phyloP scores from a whole-genome alignment of 2,797 vertebrate genomes.

The Adrianichthys oophorus region DNA sequence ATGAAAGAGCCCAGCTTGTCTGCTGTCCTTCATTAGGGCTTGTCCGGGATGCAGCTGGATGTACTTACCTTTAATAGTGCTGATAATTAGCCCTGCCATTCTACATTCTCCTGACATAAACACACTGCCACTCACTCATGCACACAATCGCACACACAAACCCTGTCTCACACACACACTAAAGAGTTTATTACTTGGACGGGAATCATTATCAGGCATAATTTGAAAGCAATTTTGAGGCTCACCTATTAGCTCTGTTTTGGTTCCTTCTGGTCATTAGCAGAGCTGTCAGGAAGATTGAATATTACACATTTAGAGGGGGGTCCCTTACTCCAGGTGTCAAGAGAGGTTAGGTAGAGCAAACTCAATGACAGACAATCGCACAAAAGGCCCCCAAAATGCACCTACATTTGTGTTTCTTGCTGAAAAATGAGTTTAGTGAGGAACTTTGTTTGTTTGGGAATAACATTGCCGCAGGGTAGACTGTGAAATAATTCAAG shows the following conservation, averaged over 20 bases:
- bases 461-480: conserved; percentile 38
- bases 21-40: conserved; percentile 77
- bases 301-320: conserved; percentile 79
- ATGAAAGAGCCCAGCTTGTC: conserved; percentile 76
- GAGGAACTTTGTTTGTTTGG: conserved; percentile 60
- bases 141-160: conserved; percentile 29
- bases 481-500: conserved; percentile 20
- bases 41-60: conserved; percentile 78
- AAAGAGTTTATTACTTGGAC: conserved; percentile 75
- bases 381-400: conserved; percentile 50
- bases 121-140: conserved; percentile 67
- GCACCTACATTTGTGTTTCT: conserved; percentile 46
- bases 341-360: conserved; percentile 76
- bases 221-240: conserved; percentile 84
- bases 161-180: conserved; percentile 25
- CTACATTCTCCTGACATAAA: conserved; percentile 74
- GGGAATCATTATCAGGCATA: conserved; percentile 80
- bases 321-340: conserved; percentile 76
- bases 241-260: conserved; percentile 85
- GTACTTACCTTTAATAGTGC: conserved; percentile 83
- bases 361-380: conserved; percentile 69
- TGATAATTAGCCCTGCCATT: conserved; percentile 81
- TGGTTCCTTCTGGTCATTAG: conserved; percentile 85
- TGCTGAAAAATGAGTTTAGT: conserved; percentile 69
- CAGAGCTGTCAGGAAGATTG: conserved; percentile 83